Base-by-base conservation (phyloP, 2,888 invertebrate species). In the Tethea ocularis region DNA sequence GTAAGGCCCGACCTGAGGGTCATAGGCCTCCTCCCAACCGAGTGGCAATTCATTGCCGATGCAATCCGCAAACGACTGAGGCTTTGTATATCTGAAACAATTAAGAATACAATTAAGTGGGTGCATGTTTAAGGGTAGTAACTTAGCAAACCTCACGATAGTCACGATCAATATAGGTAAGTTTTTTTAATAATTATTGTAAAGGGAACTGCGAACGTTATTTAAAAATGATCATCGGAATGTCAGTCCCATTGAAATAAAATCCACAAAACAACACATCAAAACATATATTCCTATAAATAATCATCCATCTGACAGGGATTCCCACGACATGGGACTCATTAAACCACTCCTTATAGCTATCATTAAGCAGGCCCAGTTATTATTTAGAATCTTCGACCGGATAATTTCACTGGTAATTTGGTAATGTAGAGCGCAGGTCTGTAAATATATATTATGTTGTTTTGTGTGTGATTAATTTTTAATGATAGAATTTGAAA, bases 21-120 rank as follows among this genome's bases (percentile, higher is more conserved):
- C 98, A 91, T 96, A 98, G 55, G 97, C 96, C 94, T 98, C 98
- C 91, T 99, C 99, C 99, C 99, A 99, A 69, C 99, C 99, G 81
- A 98, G 95, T 56, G 99, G 99, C 86, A 99, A 91, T 91, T 99
- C 99, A 95, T 99, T 98, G 82, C 98, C 99, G 85, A 98, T 97
- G 93, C 99, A 99, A 91, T 99, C 99, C 77, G 99, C 98, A 93
- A 99, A 99, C 63, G 97, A 96, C 91, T 98, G 97, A 63, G 99
- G 99, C 93, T 99, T 99, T 73, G 98, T 98, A 87, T 96, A 97
- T 94, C 99, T 99, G 95, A 57, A 96, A 96, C 82, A 84, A 88
- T 78, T 33, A 78, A 79, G 36, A 57, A 52, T 52, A 54, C 41
- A 51, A 29, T 17, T n/a, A 51, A 62, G 65, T 56, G 15, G 5